Conservation (phyloP, 2,888 invertebrate genomes). For the Protophormia terraenovae region DNA sequence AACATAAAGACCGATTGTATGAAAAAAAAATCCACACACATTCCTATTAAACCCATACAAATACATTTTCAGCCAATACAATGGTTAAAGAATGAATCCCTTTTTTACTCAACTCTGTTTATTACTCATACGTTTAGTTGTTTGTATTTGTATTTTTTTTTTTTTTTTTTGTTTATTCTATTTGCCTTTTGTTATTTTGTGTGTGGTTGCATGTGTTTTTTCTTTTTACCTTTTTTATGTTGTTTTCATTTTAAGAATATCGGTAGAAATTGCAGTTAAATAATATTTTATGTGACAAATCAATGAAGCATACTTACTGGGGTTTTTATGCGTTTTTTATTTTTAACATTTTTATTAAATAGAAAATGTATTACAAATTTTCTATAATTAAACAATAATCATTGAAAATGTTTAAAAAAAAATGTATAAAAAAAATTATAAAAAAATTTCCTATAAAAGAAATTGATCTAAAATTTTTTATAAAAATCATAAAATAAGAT, state of each 20-base stretch:
- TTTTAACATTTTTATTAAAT: neutral
- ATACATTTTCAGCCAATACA: slow-evolving; percentile 8
- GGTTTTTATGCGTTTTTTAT: neutral
- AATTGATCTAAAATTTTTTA: too few relatives aligned
- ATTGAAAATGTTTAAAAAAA: too few relatives aligned
- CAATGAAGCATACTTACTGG: slow-evolving; percentile 62
- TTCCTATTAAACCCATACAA: slow-evolving; percentile 28
- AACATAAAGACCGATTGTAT: neutral
- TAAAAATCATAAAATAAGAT: too few relatives aligned
- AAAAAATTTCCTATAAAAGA: too few relatives aligned
- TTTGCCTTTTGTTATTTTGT: slow-evolving; percentile 17
- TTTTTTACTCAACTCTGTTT: slow-evolving; percentile 37
- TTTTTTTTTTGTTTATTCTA: neutral
- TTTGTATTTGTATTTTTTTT: neutral
- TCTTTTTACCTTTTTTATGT: neutral
- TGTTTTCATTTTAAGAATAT: slow-evolving; percentile 26
- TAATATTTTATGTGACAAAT: slow-evolving; percentile 69
- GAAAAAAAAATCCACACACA: neutral
- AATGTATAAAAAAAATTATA: too few relatives aligned
- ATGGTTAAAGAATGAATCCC: neutral
- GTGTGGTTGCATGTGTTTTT: neutral
- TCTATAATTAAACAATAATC: too few relatives aligned
- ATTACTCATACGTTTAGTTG: slow-evolving; percentile 7
- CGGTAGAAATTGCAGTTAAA: slow-evolving; percentile 59
- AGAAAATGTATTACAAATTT: too few relatives aligned